Base-by-base conservation (phyloP, 2,797 vertebrate species). In the Acanthiza pusilla region DNA sequence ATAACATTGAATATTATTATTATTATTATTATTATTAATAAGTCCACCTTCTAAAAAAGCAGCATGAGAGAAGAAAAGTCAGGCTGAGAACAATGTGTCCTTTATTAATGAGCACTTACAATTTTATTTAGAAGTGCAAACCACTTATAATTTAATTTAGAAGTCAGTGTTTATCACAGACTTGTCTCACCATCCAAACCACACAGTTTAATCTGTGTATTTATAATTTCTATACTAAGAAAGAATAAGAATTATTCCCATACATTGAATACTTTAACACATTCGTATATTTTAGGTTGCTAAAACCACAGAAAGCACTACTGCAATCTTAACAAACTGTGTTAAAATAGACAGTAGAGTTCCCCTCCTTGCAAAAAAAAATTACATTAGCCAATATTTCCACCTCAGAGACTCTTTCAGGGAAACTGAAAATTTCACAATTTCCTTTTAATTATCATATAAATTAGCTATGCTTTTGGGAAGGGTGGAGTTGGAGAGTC, bases 381-480 rank as follows among this genome's bases (percentile, higher is more conserved):
- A 54, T 23, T 50, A 11, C 63, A 57, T 72, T 62, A 75, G 16
- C 16, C 0, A 3, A 16, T 70, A 88, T 87, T 70, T 91, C 74
- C 58, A 79, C 57, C 78, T 76, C 43, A 66, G 48, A 88, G 55
- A 67, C 70, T 91, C 47, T 84, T 91, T 40, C 26, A 60, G 26
- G 5, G 30, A 71, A 85, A 60, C 25, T 62, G 4, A 48, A 68
- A 73, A 55, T 34, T 77, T 92, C 83, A 61, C 53, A 60, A 20
- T 97, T 92, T 95, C 50, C 30, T 93, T 85, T 89, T 65, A 88
- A 87, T 91, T 92, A 68, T 88, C 72, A 82, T 74, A 77, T 85
- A 94, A 91, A 94, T 74, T 85, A 93, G 11, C n/a, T 89, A 5
- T 63, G 40, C 54, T 83, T 89, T 78, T 77, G 54, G 57, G 75